phyloP scores from a whole-genome alignment of 2,113 vertebrate species.

The Phalacrocorax aristotelis region DNA sequence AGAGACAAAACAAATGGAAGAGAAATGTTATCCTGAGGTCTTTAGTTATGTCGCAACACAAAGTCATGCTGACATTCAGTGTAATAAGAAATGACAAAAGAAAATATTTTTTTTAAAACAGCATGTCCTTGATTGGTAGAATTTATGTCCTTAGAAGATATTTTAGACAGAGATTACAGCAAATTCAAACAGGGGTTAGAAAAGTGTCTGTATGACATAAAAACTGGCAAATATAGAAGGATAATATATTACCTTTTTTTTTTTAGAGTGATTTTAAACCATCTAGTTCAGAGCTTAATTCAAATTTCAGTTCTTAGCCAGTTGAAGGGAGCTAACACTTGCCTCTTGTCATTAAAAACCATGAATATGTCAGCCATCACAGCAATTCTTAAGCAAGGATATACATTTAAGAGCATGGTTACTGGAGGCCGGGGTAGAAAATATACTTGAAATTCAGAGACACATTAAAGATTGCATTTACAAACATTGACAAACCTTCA shows the following conservation, averaged over 20 bases:
- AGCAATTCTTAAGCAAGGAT: not conserved
- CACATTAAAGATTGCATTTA: not conserved
- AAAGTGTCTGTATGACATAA: not conserved
- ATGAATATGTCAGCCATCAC: not conserved
- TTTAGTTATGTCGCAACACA: not conserved
- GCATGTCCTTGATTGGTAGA: rapidly evolving
- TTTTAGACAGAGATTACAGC: not conserved
- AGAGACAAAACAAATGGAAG: not conserved
- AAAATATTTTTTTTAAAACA: not conserved
- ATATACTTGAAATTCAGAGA: not conserved
- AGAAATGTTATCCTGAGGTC: not conserved
- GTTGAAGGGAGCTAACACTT: not conserved
- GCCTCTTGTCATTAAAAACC: not conserved
- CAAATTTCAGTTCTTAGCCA: not conserved
- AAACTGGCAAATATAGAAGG: not conserved
- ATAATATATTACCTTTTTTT: not conserved
- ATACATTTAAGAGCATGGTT: not conserved
- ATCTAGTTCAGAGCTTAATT: not conserved
- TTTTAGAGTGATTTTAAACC: not conserved
- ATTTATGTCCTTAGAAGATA: not conserved
- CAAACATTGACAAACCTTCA: not conserved
- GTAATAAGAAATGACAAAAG: not conserved
- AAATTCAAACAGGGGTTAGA: not conserved
- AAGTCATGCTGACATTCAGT: not conserved
- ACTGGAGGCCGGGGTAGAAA: not conserved